Base-by-base conservation (phyloP, 2,888 invertebrate species). In the Podabrus alpinus region DNA sequence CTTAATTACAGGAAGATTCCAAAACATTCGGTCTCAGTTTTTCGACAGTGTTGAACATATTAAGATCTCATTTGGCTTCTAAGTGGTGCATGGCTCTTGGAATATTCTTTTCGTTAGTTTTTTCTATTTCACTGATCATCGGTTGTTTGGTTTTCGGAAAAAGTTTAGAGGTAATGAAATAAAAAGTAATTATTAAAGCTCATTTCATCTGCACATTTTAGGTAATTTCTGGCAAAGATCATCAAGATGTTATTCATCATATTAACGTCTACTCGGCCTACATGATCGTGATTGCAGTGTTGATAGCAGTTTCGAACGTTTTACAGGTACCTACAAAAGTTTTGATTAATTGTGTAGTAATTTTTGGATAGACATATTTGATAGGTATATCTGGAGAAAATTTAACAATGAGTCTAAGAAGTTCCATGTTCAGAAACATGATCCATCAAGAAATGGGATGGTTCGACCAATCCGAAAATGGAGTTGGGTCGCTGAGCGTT, bases 311-410 rank as follows among this genome's bases (percentile, higher is more conserved):
- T n/a, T 7, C 83, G 80, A 79, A 21, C 10, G 68, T 59, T 13
- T 62, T 64, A n/a, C 15, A 29, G 59, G 62, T 17, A 13, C 15
- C 17, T 16, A 9, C 9, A 13, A 15, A 4, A 17, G 1, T 13
- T 15, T 19, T 45, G 7, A 19, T 45, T n/a, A n/a, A 9, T n/a
- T 1, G 7, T n/a, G 2, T 45, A 45, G 2, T 45, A 45, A 45
- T 45, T 61, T 71, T n/a, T 24, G n/a, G 19, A 5, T 15, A 74
- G 68, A 59, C 68, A 0, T 72, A 75, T 25, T 17, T 29, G 83
- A 95, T 95, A 85, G 93, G 91, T 0, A 87, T 93, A 29, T 94
- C 96, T 21, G 96, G 96, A 60, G 96, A 96, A 85, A 88, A 90
- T 76, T 88, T 97, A 69, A 97, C 96, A 0, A 90, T 92, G 83